A percentile compares a stretch with the other conserved stretches of the same genome.
phyloP scores from a whole-genome alignment of 1,140 invertebrate species.

The Muscidifurax raptorellus region DNA sequence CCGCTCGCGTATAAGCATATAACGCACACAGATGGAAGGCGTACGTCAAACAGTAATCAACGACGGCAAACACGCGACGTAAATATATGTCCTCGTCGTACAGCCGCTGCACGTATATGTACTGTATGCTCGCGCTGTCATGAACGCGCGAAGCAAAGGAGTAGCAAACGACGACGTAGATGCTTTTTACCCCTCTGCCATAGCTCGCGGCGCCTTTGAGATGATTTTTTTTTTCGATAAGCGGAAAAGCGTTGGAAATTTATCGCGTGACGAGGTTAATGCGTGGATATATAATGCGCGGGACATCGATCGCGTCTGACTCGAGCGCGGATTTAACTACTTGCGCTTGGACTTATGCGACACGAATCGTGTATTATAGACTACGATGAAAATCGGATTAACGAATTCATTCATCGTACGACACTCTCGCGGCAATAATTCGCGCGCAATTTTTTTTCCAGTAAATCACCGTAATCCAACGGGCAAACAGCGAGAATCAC shows the following conservation, averaged over 20 bases:
- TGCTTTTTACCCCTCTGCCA: no score
- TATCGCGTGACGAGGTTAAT: background rate
- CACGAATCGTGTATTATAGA: no score
- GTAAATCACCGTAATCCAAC: slow-evolving; percentile 3
- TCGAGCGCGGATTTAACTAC: slow-evolving; percentile 14
- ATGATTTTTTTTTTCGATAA: background rate
- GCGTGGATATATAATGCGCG: background rate
- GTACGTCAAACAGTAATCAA: slow-evolving; percentile 65
- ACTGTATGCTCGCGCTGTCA: background rate
- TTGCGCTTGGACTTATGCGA: background rate
- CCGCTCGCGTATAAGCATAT: no score
- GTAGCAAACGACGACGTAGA: background rate
- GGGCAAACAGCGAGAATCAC: slow-evolving; percentile 7
- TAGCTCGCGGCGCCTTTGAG: background rate
- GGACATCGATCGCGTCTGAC: background rate
- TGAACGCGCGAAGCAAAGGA: background rate
- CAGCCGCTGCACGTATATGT: background rate
- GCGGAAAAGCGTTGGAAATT: no score
- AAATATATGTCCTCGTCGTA: slow-evolving; percentile 57
- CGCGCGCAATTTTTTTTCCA: no score
- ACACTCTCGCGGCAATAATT: no score
- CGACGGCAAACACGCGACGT: slow-evolving; percentile 61
- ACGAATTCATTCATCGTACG: background rate
- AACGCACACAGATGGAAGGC: background rate
- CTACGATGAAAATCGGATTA: background rate